phyloP scores from a whole-genome alignment of 2,888 invertebrate species.

The Epirrita christyi region DNA sequence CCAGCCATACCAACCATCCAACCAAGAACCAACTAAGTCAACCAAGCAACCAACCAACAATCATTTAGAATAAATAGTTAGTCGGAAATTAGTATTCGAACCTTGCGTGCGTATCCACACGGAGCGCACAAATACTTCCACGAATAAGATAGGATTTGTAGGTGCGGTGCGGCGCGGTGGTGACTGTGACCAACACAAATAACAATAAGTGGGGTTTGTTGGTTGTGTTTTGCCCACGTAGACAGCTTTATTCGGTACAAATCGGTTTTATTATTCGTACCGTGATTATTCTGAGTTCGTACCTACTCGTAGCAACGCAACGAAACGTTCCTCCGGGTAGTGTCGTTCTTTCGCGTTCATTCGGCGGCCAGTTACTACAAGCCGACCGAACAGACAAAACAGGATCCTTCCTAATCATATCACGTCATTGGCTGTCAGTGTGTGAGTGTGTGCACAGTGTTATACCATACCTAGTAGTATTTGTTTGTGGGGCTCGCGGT shows the following conservation, averaged over 20 bases:
- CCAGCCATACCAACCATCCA: too few species aligned
- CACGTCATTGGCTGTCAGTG: slow-evolving; percentile 45
- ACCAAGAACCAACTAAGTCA: too few species aligned
- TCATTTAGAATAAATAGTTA: too few species aligned
- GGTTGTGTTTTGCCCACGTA: slow-evolving; percentile 30
- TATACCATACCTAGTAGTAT: slow-evolving; percentile 28
- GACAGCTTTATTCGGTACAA: slow-evolving; percentile 41
- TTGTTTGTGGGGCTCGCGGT: slow-evolving; percentile 46
- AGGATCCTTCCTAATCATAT: slow-evolving; percentile 39
- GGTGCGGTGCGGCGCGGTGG: background rate
- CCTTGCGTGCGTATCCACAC: slow-evolving; percentile 17
- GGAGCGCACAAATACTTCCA: background rate
- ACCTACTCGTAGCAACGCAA: slow-evolving; percentile 24
- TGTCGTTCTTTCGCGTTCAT: slow-evolving; percentile 46
- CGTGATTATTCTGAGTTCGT: too few species aligned
- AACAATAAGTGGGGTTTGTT: too few species aligned
- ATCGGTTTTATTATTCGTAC: slow-evolving; percentile 45
- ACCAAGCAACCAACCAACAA: too few species aligned
- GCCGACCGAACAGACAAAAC: slow-evolving; percentile 27
- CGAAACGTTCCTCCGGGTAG: slow-evolving; percentile 33
- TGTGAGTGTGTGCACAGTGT: slow-evolving; percentile 46
- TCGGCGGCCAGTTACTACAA: slow-evolving; percentile 23
- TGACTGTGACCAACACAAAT: background rate
- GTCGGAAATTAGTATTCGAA: slow-evolving; percentile 20
- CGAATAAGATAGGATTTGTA: background rate